Conservation (phyloP, 1,140 invertebrate species). For the Musca vetustissima region DNA sequence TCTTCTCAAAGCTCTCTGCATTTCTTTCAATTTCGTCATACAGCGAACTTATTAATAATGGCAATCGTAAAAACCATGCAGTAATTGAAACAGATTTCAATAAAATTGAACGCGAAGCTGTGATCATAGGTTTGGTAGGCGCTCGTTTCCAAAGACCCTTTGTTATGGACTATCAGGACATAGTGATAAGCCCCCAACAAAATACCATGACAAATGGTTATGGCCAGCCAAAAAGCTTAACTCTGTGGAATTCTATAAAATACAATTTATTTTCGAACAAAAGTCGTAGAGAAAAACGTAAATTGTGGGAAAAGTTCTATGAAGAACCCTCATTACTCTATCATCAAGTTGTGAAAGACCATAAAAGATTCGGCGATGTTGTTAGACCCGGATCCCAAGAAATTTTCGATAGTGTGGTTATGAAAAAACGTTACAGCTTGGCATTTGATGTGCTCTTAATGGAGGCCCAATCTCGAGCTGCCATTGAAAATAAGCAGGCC, state of each 20-base stretch:
- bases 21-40: slow-evolving; percentile 63
- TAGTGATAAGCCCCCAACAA: slow-evolving; percentile 57
- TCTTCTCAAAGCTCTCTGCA: slow-evolving; percentile 56
- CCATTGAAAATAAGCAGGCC: slow-evolving; percentile 18
- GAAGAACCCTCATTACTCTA: slow-evolving; percentile 26
- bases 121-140: slow-evolving; percentile 56
- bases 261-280: neutral
- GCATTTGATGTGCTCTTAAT: slow-evolving; percentile 30
- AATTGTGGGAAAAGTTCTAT: slow-evolving; percentile 30
- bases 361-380: slow-evolving; percentile 24
- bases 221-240: slow-evolving; percentile 22
- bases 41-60: slow-evolving; percentile 67
- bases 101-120: slow-evolving; percentile 42
- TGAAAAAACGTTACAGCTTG: slow-evolving; percentile 32
- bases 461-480: slow-evolving; percentile 26
- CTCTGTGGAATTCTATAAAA: no score
- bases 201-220: slow-evolving; percentile 59
- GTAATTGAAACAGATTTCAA: slow-evolving; percentile 41
- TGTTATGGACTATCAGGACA: slow-evolving; percentile 63
- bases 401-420: slow-evolving; percentile 30
- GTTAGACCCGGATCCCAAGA: neutral
- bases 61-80: slow-evolving; percentile 60
- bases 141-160: slow-evolving; percentile 56
- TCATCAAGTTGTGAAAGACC: slow-evolving; percentile 14
- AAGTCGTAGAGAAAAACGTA: slow-evolving; percentile 20